These are phyloP conservation scores for Pyralis farinalis DNA, from an alignment of 2,888 invertebrate species.

Conservation along the genomic window DNA sequence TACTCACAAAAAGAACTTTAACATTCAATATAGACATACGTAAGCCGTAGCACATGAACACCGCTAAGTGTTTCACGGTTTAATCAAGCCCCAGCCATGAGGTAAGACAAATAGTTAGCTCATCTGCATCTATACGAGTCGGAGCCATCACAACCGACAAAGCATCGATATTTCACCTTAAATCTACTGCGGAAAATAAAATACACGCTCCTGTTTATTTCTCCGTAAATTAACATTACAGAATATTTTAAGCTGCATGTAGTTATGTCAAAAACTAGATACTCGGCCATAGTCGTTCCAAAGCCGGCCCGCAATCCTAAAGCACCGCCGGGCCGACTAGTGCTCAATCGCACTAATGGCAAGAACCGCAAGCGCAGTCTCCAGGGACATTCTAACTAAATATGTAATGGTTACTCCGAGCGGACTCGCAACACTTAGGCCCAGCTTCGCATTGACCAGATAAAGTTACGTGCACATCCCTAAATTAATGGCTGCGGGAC, in stretches of 20 bases:
- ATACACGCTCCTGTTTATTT: neutral
- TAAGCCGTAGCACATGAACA: constrained; percentile 50
- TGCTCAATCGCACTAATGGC: constrained; percentile 73
- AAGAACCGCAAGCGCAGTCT: constrained; percentile 69
- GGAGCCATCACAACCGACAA: constrained; percentile 58
- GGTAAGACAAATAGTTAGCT: constrained; percentile 78
- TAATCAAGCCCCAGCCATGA: constrained; percentile 77
- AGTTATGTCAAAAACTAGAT: neutral
- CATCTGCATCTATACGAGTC: constrained; percentile 80
- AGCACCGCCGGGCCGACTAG: constrained; percentile 37
- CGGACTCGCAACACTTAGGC: constrained; percentile 53
- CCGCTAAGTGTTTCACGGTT: constrained; percentile 76
- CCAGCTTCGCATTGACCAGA: constrained; percentile 48
- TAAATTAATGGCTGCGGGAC: constrained; percentile 19
- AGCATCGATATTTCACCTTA: constrained; percentile 63
- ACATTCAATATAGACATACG: constrained; percentile 20
- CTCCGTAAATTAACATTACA: neutral
- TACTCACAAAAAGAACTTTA: constrained; percentile 8
- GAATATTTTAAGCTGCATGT: too few relatives aligned
- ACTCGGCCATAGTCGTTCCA: constrained; percentile 2
- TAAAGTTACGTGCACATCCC: constrained; percentile 35
- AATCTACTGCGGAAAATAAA: constrained; percentile 28
- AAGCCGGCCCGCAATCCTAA: constrained; percentile 25
- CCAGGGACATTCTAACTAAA: constrained; percentile 66
- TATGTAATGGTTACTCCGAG: constrained; percentile 67